Evolutionary conservation across 2,113 vertebrate species (phyloP).

Genomic region (Salvelinus fontinalis): DNA sequence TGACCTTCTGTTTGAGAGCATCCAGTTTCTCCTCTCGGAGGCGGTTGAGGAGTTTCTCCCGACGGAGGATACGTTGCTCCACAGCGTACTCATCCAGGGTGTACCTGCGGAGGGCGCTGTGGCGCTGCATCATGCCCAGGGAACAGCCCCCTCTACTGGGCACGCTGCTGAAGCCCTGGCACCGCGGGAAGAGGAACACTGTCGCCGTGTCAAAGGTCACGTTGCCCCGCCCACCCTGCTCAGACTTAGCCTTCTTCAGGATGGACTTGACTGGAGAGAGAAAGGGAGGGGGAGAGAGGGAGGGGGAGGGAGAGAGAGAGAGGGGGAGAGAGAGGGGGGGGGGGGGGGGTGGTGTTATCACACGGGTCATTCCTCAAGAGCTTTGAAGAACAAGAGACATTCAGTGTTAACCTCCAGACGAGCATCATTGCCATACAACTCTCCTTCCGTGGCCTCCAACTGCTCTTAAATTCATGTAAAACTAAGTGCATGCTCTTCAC

Average conservation of each 20-base stretch:
- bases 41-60: slow-evolving; percentile 82
- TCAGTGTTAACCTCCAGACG: not conserved
- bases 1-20: slow-evolving; percentile 82
- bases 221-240: slow-evolving; percentile 69
- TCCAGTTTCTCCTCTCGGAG: slow-evolving; percentile 91
- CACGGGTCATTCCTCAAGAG: too few species aligned
- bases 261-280: slow-evolving; percentile 82
- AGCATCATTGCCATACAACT: too few species aligned
- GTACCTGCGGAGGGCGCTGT: slow-evolving; percentile 82
- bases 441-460: too few species aligned
- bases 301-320: too few species aligned
- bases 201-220: slow-evolving; percentile 90
- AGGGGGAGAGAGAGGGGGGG: too few species aligned
- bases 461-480: too few species aligned
- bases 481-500: too few species aligned
- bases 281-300: not conserved
- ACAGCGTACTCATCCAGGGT: slow-evolving; percentile 86
- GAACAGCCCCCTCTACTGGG: slow-evolving; percentile 93
- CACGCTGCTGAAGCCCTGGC: slow-evolving; percentile 96
- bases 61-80: slow-evolving; percentile 80
- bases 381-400: not conserved
- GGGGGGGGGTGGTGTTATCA: too few species aligned
- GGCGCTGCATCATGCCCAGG: slow-evolving; percentile 88
- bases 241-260: slow-evolving; percentile 85
- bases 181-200: slow-evolving; percentile 94